Base-by-base conservation (phyloP, 1,140 invertebrate genomes). In the Prorops nasuta region DNA sequence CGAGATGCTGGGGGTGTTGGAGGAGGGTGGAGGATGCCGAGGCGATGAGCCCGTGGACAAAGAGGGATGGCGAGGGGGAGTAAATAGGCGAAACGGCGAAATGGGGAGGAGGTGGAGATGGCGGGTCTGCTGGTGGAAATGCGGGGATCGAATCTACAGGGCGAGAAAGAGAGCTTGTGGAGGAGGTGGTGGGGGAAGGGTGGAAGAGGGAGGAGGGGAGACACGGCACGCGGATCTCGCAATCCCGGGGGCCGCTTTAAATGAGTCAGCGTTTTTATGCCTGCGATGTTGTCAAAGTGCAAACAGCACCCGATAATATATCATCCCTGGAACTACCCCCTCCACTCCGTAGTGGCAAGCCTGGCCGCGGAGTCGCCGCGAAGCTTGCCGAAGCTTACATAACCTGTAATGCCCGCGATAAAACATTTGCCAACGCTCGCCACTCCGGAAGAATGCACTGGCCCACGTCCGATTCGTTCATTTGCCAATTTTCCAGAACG, bases 191-290 rank as follows among this genome's bases (percentile, higher is more conserved):
- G 37, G 58, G 54, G 51, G 48, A 54, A 31, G 43, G 46, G 47
- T 49, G 42, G 46, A 16, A 38, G 56, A 53, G 36, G 49, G 35
- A 18, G 44, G 18, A 9, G 12, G 48, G 43, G 39, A 53, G 40
- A 50, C 34, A 56, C 42, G 62, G 71, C 60, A 69, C 63, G 65
- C 69, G 67, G 66, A 63, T 59, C 56, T 61, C 64, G 66, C 72
- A 72, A 77, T 76, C 74, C 71, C 74, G 72, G 69, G 72, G 68
- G 74, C 72, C 66, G 75, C 64, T 77, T 77, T 76, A 77, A 78
- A 78, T 78, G 76, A 78, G 72, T 78, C 76, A 78, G 76, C 76
- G 73, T 75, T 78, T 78, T 78, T 78, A 78, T 78, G 71, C 70
- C 65, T 68, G 72, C 71, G 73, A 76, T 75, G 71, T 78, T 76